These are phyloP conservation scores for Clarias gariepinus DNA, from an alignment of 2,113 vertebrate genomes.

Conservation along the genomic window DNA sequence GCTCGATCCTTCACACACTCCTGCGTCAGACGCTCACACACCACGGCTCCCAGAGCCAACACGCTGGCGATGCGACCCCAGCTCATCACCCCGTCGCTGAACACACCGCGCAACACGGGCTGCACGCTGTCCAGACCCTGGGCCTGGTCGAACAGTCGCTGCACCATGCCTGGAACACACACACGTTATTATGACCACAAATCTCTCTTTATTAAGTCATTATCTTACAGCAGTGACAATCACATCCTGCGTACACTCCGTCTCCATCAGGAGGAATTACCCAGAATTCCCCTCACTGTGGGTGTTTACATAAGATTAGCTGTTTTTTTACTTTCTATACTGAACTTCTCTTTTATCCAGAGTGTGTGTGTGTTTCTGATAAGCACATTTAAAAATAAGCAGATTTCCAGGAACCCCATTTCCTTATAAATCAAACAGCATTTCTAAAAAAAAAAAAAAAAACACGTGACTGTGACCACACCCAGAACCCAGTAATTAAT, in stretches of 20 bases:
- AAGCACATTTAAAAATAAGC: not conserved
- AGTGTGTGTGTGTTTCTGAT: not conserved
- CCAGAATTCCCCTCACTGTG: not conserved
- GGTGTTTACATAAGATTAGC: not conserved
- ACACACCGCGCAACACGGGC: slow-evolving; percentile 68
- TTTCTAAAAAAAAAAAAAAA: not conserved
- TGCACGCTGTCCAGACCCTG: slow-evolving; percentile 67
- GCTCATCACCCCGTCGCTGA: slow-evolving; percentile 78
- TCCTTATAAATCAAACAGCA: not conserved
- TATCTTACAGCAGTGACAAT: no score
- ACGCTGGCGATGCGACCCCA: slow-evolving; percentile 83
- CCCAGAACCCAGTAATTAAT: no score
- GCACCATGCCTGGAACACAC: slow-evolving; percentile 74
- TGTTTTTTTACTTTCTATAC: not conserved
- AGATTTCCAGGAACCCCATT: not conserved
- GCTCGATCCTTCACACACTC: slow-evolving; percentile 57
- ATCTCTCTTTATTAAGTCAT: no score
- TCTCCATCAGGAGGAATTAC: not conserved
- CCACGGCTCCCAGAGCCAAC: slow-evolving; percentile 78
- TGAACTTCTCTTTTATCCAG: not conserved
- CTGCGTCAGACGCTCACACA: slow-evolving; percentile 73
- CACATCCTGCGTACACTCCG: no score
- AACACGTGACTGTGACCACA: no score
- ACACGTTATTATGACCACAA: not conserved
- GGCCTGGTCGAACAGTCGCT: slow-evolving; percentile 67